Evolutionary conservation across 2,113 vertebrate genomes (phyloP).

Genomic region (Gopherus flavomarginatus): DNA sequence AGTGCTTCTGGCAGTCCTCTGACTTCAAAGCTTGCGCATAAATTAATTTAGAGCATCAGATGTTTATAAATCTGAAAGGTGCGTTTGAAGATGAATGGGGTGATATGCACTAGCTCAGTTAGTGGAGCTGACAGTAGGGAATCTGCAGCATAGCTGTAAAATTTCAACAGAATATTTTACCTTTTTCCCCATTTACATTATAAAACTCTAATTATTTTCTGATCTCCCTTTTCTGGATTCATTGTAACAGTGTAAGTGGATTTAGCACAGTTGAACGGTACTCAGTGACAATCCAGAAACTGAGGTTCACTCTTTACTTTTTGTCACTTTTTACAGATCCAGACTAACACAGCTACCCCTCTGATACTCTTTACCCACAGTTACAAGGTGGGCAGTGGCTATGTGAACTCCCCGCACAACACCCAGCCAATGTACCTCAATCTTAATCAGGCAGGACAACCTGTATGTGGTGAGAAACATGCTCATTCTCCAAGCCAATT

Average conservation of each 20-base stretch:
- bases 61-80: conserved; percentile 6
- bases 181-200: not conserved
- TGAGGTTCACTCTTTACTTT: not conserved
- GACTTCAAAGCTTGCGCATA: conserved; percentile 1
- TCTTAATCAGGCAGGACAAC: not conserved
- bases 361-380: not conserved
- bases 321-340: no score
- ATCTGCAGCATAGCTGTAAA: not conserved
- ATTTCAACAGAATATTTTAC: not conserved
- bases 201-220: not conserved
- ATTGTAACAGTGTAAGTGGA: not conserved
- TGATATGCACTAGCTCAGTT: not conserved
- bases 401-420: not conserved
- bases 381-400: not conserved
- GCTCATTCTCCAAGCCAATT: not conserved
- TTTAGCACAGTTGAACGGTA: not conserved
- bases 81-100: conserved; percentile 34
- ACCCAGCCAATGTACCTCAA: not conserved
- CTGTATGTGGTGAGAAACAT: not conserved
- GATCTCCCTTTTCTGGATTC: not conserved
- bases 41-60: not conserved
- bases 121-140: conserved; percentile 12
- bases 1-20: conserved; percentile 39
- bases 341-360: no score
- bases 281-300: not conserved